phyloP scores from a whole-genome alignment of 2,113 vertebrate species.

The Apteryx mantelli region DNA sequence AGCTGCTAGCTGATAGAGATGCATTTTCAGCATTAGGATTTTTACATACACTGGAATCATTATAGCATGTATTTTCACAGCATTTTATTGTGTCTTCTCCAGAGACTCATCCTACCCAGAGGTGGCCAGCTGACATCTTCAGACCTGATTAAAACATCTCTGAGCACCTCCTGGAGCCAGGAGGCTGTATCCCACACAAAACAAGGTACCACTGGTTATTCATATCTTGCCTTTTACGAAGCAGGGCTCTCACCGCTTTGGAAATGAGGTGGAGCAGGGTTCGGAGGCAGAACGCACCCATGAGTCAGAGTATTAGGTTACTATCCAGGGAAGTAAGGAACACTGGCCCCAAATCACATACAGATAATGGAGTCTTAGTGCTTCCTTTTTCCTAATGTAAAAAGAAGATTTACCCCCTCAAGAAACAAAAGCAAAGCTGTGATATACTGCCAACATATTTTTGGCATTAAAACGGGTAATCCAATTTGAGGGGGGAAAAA shows the following conservation, averaged over 20 bases:
- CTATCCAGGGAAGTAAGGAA: background rate
- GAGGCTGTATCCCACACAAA: fast-evolving
- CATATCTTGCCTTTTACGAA: background rate
- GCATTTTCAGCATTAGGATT: background rate
- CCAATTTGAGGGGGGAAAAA: background rate
- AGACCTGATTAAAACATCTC: background rate
- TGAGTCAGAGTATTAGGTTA: background rate
- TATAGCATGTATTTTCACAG: background rate
- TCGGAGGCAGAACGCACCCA: background rate
- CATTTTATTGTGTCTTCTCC: background rate
- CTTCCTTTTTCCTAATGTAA: background rate
- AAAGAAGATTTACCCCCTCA: too few relatives aligned
- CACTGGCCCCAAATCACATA: background rate
- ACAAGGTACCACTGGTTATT: background rate
- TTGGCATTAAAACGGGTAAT: background rate
- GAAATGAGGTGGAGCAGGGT: background rate
- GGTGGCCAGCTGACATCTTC: background rate
- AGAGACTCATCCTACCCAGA: background rate
- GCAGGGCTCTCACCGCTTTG: too few relatives aligned
- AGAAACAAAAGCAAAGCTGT: background rate
- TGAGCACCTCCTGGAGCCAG: background rate
- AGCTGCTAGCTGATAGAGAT: background rate
- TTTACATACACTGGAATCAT: background rate
- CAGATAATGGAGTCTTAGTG: background rate
- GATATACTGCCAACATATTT: background rate